Percentiles rank a stretch among this genome's conserved stretches.
phyloP scores from a whole-genome alignment of 2,888 invertebrate genomes.

The Cryptus viduatorius region DNA sequence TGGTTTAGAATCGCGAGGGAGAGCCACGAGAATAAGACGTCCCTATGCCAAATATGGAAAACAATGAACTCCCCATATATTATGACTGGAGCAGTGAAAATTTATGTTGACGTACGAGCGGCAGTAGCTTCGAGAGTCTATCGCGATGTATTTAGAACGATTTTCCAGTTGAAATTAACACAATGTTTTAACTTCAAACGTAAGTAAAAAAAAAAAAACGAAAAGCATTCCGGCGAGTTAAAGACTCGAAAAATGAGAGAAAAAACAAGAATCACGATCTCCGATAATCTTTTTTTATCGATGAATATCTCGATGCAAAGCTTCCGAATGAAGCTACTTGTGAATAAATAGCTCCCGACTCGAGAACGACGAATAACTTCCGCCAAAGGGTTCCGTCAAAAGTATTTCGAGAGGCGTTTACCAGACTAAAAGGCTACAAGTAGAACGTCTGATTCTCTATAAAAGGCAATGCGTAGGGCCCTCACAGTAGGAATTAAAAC shows the following conservation, averaged over 20 bases:
- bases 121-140: constrained; percentile 14
- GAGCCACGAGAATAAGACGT: constrained; percentile 59
- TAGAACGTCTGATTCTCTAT: constrained; percentile 39
- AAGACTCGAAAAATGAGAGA: too few relatives aligned
- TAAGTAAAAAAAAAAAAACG: background rate
- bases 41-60: constrained; percentile 57
- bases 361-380: background rate
- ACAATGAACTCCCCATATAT: constrained; percentile 62
- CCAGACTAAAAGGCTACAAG: constrained; percentile 7
- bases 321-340: background rate
- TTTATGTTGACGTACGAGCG: constrained; percentile 26
- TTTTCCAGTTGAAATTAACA: constrained; percentile 12
- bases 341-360: background rate
- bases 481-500: constrained; percentile 40
- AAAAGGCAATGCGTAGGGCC: constrained; percentile 52
- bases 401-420: background rate
- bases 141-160: constrained; percentile 27
- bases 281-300: background rate
- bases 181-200: background rate
- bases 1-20: constrained; percentile 45
- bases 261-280: too few relatives aligned
- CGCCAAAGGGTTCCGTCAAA: background rate
- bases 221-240: too few relatives aligned
- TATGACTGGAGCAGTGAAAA: constrained; percentile 40
- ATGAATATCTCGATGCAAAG: background rate